Evolutionary conservation across 2,797 vertebrate genomes (phyloP), one percentile per base, ranked within the genome.

Genomic region (Decapterus maruadsi): DNA sequence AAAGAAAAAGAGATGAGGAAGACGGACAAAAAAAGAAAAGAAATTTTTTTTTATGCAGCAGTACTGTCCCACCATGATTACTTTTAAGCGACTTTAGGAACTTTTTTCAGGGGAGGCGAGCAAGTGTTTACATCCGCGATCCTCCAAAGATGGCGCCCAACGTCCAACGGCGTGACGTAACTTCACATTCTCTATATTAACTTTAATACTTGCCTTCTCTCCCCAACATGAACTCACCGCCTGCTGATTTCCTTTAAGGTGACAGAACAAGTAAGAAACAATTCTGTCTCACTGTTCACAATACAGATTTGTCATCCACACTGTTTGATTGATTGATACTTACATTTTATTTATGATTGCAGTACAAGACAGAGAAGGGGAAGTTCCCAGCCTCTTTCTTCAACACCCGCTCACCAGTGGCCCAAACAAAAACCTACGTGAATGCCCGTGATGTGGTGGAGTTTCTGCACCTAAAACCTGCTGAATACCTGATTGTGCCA

Each of bases 401-500:
- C 83, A 71, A 0, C 4, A 56, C 0, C 22, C 48, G 66, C 0
- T 0, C 0, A 9, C 80, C 85, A 0, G 79, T 92, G 1, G 84
- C 31, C 7, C 74, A 78, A 67, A 82, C 75, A 0, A 78, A 81
- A 46, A 42, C 4, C 14, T 87, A 53, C 34, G 2, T 68, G 2
- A 79, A 92, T 1, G n/a, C 75, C 0, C 90, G 94, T 1, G 90
- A 94, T 36, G 91, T 93, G 50, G 93, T 75, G 72, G 82, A 89
- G 77, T 85, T 87, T 14, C 42, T 91, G 0, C 8, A 0, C 0
- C 78, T 95, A 64, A 82, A 75, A 36, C 86, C 94, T 0, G 94
- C 87, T 1, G 85, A 92, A 26, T 95, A 95, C 57, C 60, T 95
- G 60, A 91, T 95, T 0, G 89, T 95, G 14, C 95, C 94, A 0